Evolutionary conservation across 2,797 vertebrate species (phyloP).

Genomic region (Danionella dracula): DNA sequence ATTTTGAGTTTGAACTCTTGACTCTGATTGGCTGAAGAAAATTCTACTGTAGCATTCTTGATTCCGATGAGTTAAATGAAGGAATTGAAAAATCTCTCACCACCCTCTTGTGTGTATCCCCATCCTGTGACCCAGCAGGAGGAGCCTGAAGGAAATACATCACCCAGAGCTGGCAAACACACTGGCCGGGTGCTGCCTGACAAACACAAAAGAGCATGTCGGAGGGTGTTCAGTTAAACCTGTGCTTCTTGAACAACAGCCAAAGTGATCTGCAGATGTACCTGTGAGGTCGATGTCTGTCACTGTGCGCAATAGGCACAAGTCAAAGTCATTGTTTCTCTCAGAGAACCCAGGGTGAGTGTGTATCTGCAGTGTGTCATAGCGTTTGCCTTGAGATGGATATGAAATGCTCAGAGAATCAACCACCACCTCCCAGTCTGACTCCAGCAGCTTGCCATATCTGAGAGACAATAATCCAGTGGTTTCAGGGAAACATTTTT

Average conservation of each 20-base stretch:
- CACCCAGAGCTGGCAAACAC: slow-evolving; percentile 63
- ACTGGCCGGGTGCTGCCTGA: slow-evolving; percentile 65
- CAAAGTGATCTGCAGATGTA: slow-evolving; percentile 12
- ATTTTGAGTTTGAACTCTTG: too few relatives aligned
- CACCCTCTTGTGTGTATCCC: slow-evolving; percentile 64
- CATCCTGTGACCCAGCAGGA: slow-evolving; percentile 76
- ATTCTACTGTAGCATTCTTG: too few relatives aligned
- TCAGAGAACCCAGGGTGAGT: slow-evolving; percentile 60
- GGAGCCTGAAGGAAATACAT: slow-evolving; percentile 57
- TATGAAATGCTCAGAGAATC: slow-evolving; percentile 54
- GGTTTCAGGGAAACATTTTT: too few relatives aligned
- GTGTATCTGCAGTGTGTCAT: slow-evolving; percentile 57
- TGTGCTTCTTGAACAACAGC: not conserved
- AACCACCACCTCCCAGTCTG: slow-evolving; percentile 65
- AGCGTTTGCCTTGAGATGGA: slow-evolving; percentile 50
- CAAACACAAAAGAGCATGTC: not conserved
- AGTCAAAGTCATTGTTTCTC: slow-evolving; percentile 68
- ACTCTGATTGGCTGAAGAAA: too few relatives aligned
- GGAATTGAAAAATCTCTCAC: slow-evolving; percentile 43
- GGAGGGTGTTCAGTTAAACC: not conserved
- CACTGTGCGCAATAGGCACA: slow-evolving; percentile 68
- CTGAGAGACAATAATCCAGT: slow-evolving; percentile 45
- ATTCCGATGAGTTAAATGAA: too few relatives aligned
- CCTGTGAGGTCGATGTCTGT: slow-evolving; percentile 58
- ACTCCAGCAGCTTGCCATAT: slow-evolving; percentile 49